Conservation (phyloP, 2,888 invertebrate genomes). For the Amiota minor region DNA sequence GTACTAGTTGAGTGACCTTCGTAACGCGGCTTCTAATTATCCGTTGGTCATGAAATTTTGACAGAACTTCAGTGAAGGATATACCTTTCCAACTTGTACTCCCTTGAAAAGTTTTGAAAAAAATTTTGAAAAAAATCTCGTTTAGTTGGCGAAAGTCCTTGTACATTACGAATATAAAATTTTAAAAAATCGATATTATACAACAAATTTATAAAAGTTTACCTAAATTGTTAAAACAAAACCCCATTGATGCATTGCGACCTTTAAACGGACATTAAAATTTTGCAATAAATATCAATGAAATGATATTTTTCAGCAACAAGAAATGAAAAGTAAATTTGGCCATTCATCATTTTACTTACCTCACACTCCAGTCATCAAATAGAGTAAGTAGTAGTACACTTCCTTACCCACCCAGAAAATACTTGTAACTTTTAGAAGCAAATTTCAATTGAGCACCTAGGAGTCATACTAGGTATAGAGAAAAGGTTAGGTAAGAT, state of each 20-base stretch:
- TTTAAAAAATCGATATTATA: too few relatives aligned
- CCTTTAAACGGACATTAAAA: conserved; percentile 51
- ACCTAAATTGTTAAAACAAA: too few relatives aligned
- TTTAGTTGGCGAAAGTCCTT: too few relatives aligned
- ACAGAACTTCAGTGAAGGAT: too few relatives aligned
- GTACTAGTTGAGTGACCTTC: too few relatives aligned
- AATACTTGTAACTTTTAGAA: conserved; percentile 54
- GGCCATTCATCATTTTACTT: conserved; percentile 62
- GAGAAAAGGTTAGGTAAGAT: not conserved
- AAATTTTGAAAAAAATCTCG: too few relatives aligned
- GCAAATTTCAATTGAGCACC: conserved; percentile 56
- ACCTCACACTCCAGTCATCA: conserved; percentile 33
- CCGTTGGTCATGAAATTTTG: too few relatives aligned
- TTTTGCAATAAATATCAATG: conserved; percentile 56
- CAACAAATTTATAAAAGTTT: too few relatives aligned
- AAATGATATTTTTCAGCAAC: conserved; percentile 39
- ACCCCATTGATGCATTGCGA: conserved; percentile 36
- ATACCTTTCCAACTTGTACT: too few relatives aligned
- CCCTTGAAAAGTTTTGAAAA: too few relatives aligned
- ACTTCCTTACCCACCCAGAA: conserved; percentile 44
- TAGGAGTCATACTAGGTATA: conserved; percentile 49
- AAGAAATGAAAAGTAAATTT: conserved; percentile 43
- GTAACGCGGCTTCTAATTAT: too few relatives aligned
- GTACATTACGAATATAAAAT: too few relatives aligned
- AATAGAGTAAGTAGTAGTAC: conserved; percentile 21